Conservation (phyloP, 2,888 invertebrate genomes). For the Polydesmus complanatus region DNA sequence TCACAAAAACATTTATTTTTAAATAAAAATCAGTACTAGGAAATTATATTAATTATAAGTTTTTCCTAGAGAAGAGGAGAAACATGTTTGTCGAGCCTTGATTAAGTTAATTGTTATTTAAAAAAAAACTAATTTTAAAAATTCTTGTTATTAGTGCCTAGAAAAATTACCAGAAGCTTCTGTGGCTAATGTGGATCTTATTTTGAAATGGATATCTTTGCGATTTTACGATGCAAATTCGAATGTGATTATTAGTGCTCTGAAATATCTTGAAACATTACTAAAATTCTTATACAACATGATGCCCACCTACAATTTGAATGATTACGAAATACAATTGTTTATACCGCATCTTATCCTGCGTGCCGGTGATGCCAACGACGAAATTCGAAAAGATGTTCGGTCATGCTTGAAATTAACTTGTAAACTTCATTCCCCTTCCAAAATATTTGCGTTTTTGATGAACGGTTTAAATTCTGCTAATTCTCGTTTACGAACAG, state of each 20-base stretch:
- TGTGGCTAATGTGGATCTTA: conserved; percentile 79
- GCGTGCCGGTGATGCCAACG: conserved; percentile 94
- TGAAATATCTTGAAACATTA: conserved; percentile 75
- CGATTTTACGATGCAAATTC: conserved; percentile 98
- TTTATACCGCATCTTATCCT: conserved; percentile 89
- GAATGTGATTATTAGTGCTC: conserved; percentile 80
- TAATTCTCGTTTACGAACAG: conserved; percentile 85
- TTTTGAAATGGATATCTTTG: conserved; percentile 90
- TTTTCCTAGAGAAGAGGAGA: too few relatives aligned
- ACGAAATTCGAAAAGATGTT: conserved; percentile 80
- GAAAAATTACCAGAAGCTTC: conserved; percentile 62
- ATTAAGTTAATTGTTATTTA: too few relatives aligned
- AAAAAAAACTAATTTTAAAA: too few relatives aligned
- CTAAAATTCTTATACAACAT: conserved; percentile 65
- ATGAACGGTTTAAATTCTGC: conserved; percentile 95
- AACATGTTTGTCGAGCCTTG: too few relatives aligned
- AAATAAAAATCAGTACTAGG: too few relatives aligned
- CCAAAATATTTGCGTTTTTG: conserved; percentile 73
- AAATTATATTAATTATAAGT: too few relatives aligned
- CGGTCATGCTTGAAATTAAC: conserved; percentile 71
- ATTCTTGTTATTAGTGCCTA: conserved; percentile 51
- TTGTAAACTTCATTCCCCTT: conserved; percentile 70
- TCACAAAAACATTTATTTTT: too few relatives aligned
- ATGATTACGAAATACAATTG: conserved; percentile 78
- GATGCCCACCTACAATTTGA: conserved; percentile 67